Percentiles rank a stretch among this genome's conserved stretches.
phyloP scores from a whole-genome alignment of 2,113 vertebrate genomes.

The Burhinus oedicnemus region DNA sequence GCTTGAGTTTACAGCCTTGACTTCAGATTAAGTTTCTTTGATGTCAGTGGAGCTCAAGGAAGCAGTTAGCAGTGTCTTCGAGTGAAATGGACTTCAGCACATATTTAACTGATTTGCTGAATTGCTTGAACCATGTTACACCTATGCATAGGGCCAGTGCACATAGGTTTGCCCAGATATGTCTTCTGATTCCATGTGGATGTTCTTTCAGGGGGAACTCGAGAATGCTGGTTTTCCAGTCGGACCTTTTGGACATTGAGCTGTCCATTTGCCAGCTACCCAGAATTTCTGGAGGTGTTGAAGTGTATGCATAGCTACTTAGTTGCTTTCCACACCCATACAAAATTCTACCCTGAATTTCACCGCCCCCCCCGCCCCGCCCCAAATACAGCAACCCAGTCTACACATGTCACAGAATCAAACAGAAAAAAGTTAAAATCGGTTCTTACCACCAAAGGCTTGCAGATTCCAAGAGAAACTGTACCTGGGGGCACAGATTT shows the following conservation, averaged over 20 bases:
- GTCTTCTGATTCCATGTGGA: not conserved
- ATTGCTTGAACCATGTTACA: not conserved
- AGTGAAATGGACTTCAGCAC: not conserved
- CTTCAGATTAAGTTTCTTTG: slow-evolving; percentile 43
- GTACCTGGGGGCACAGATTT: slow-evolving; percentile 85
- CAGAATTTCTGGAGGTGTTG: not conserved
- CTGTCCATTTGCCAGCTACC: not conserved
- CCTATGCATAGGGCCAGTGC: not conserved
- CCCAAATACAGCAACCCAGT: not conserved
- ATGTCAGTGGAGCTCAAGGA: not conserved
- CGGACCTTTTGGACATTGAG: not conserved
- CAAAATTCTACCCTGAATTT: not conserved
- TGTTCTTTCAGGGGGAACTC: not conserved
- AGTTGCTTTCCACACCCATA: not conserved
- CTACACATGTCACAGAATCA: accelerated
- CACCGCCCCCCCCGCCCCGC: accelerated
- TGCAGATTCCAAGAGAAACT: slow-evolving; percentile 89
- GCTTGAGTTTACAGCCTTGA: slow-evolving; percentile 14
- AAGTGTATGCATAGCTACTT: not conserved
- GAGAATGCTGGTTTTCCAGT: not conserved
- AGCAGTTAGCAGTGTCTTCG: not conserved
- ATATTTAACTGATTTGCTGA: not conserved
- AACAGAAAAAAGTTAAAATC: not conserved
- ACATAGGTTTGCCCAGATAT: not conserved
- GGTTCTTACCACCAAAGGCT: slow-evolving; percentile 86